These are phyloP conservation scores for Limonius californicus DNA, from an alignment of 1,140 invertebrate species.

Conservation along the genomic window DNA sequence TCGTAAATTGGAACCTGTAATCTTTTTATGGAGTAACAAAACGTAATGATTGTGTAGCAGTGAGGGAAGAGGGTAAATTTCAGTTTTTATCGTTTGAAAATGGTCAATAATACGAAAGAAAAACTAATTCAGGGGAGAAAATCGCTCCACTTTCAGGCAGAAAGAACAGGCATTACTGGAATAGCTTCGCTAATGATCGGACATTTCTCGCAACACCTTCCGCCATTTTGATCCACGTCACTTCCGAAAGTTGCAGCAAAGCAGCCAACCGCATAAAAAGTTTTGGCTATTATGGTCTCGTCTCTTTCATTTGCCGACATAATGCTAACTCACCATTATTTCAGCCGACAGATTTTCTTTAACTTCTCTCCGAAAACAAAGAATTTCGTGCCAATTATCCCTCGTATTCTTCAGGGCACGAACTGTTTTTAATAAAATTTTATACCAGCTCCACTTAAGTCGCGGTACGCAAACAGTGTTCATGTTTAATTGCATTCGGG, in stretches of 20 bases:
- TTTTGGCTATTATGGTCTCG: background rate
- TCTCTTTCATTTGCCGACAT: background rate
- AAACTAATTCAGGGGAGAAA: background rate
- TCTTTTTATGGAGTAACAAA: too few species aligned
- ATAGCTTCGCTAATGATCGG: constrained; percentile 10
- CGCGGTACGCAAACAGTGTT: too few species aligned
- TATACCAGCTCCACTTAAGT: too few species aligned
- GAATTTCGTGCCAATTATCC: too few species aligned
- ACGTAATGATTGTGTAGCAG: too few species aligned
- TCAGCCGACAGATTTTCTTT: background rate
- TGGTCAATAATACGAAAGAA: background rate
- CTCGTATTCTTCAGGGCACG: too few species aligned
- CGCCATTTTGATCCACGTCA: constrained; percentile 6
- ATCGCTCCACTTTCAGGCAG: constrained; percentile 1
- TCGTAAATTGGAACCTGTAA: too few species aligned
- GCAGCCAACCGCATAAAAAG: constrained; percentile 4
- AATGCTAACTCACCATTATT: background rate
- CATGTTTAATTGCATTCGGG: too few species aligned
- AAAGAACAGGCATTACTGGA: background rate
- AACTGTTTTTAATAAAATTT: too few species aligned
- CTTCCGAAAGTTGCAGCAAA: background rate
- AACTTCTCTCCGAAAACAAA: too few species aligned
- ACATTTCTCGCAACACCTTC: constrained; percentile 13
- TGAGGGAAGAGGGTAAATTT: too few species aligned
- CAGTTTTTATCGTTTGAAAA: background rate